Conservation (phyloP, 2,797 vertebrate genomes). For the Diglossa cyanea region DNA sequence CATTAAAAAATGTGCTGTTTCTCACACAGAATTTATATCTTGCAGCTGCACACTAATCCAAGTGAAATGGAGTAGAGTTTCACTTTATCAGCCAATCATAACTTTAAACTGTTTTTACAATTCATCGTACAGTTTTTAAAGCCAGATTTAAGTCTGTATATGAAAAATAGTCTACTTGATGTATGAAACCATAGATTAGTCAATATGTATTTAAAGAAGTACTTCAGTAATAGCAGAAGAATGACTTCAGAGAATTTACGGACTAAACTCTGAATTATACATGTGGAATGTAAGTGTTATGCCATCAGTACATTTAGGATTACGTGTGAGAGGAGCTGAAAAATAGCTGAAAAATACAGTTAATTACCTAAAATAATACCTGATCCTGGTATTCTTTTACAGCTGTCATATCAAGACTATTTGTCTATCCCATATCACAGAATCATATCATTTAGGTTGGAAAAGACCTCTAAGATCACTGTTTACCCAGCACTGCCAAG, state of each 20-base stretch:
- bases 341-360: not conserved
- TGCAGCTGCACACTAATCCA: conserved; percentile 70
- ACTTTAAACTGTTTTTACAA: conserved; percentile 75
- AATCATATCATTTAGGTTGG: not conserved
- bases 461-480: not conserved
- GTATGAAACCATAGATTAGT: conserved; percentile 66
- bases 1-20: conserved; percentile 67
- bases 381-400: not conserved
- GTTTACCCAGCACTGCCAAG: not conserved
- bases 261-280: not conserved
- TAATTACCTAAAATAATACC: not conserved
- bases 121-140: conserved; percentile 72
- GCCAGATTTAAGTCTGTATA: conserved; percentile 67
- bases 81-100: conserved; percentile 73
- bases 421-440: not conserved
- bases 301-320: not conserved
- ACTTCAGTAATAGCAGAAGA: conserved; percentile 55
- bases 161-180: conserved; percentile 69
- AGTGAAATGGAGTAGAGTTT: conserved; percentile 67
- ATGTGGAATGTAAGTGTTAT: conserved; percentile 1
- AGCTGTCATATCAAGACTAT: not conserved
- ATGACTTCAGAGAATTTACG: conserved; percentile 1
- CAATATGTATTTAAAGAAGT: conserved; percentile 49
- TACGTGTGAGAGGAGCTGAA: not conserved
- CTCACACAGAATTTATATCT: conserved; percentile 72